phyloP scores from a whole-genome alignment of 2,888 invertebrate species.

The Hybos culiciformis region DNA sequence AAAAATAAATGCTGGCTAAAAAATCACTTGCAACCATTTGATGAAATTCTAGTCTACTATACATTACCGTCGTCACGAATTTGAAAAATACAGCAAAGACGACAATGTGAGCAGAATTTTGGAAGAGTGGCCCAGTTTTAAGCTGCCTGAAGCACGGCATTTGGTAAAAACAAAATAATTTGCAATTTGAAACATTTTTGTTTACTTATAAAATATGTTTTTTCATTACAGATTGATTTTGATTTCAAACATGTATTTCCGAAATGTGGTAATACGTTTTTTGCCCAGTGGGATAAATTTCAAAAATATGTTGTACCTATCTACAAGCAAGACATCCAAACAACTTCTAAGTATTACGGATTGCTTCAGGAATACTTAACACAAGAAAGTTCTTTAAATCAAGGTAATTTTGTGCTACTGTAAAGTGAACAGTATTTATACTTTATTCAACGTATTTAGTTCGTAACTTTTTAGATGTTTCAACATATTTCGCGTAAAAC shows the following conservation, averaged over 20 bases:
- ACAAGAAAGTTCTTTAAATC: neutral
- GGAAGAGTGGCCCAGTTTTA: neutral
- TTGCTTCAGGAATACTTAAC: neutral
- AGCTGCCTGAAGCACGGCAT: neutral
- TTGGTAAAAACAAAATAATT: neutral
- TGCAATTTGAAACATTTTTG: neutral
- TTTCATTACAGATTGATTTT: neutral
- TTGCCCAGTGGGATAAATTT: neutral
- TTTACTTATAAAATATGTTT: neutral
- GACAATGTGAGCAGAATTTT: neutral
- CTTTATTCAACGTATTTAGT: too few relatives aligned
- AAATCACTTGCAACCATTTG: neutral
- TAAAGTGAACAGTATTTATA: too few relatives aligned
- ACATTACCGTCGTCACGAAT: neutral
- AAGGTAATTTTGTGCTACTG: neutral
- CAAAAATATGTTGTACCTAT: neutral
- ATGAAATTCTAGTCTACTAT: neutral
- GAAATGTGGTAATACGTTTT: neutral
- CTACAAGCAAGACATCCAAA: neutral
- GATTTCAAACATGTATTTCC: neutral
- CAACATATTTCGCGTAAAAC: too few relatives aligned
- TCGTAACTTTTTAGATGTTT: too few relatives aligned
- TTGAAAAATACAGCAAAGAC: neutral
- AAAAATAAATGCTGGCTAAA: neutral
- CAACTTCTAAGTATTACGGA: neutral